Conservation (phyloP, 2,113 vertebrate species). For the Tachysurus vachellii region DNA sequence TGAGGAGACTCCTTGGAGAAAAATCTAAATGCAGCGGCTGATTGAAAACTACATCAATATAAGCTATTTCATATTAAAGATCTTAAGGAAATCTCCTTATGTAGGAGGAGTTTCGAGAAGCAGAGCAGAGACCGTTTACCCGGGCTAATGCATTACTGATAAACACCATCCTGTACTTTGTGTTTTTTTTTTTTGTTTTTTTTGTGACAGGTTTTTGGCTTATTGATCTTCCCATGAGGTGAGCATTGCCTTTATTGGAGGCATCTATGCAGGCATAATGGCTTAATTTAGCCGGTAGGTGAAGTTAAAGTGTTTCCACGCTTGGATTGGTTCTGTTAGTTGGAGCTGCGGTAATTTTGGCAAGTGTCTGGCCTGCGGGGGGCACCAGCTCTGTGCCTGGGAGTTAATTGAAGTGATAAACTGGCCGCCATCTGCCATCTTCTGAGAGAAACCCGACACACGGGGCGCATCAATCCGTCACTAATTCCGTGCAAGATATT, state of each 20-base stretch:
- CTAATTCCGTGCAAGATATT: constrained; percentile 61
- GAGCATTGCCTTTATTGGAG: constrained; percentile 26
- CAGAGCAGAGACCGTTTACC: constrained; percentile 19
- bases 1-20: constrained; percentile 11
- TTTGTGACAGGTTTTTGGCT: neutral
- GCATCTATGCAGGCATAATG: constrained; percentile 27
- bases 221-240: constrained; percentile 31
- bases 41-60: constrained; percentile 28
- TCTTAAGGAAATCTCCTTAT: constrained; percentile 44
- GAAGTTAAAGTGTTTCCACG: constrained; percentile 36
- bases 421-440: constrained; percentile 62
- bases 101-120: constrained; percentile 5
- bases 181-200: neutral
- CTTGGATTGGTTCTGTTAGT: constrained; percentile 17
- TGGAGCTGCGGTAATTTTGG: constrained; percentile 31
- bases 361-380: constrained; percentile 17
- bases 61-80: constrained; percentile 41
- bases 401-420: constrained; percentile 66
- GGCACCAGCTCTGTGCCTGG: constrained; percentile 50
- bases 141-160: constrained; percentile 26
- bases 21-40: constrained; percentile 7
- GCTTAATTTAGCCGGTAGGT: constrained; percentile 35
- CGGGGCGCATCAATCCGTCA: constrained; percentile 54
- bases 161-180: constrained; percentile 15
- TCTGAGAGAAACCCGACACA: constrained; percentile 53